phyloP scores from a whole-genome alignment of 2,888 invertebrate species.

The Temnothorax unifasciatus region DNA sequence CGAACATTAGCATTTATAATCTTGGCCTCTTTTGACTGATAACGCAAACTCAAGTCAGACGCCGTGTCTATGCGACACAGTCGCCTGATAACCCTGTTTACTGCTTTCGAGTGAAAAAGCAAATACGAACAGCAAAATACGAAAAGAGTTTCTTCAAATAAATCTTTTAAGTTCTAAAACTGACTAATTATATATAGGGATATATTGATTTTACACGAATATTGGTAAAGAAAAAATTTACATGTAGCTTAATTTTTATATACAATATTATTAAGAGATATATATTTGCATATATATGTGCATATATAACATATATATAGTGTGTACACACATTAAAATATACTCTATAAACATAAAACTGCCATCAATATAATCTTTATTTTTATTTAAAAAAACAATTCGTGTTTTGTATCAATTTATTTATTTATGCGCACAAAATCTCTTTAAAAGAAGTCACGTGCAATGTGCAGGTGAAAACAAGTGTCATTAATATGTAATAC shows the following conservation, averaged over 20 bases:
- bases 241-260: not conserved
- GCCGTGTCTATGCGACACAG: conserved; percentile 47
- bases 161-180: not conserved
- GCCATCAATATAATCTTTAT: not conserved
- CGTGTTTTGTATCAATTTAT: not conserved
- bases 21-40: conserved; percentile 49
- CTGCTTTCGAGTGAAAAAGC: not conserved
- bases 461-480: not conserved
- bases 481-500: not conserved
- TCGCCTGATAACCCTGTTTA: conserved; percentile 66
- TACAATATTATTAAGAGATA: not conserved
- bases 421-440: not conserved
- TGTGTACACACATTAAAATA: not conserved
- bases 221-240: not conserved
- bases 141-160: conserved; percentile 21
- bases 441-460: not conserved
- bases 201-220: not conserved
- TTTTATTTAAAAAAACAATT: conserved; percentile 9
- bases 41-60: conserved; percentile 49
- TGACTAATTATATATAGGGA: not conserved
- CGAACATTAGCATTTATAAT: conserved; percentile 23
- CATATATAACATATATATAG: not conserved
- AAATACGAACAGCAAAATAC: conserved; percentile 8
- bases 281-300: not conserved
- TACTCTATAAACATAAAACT: not conserved